These are phyloP conservation scores for Malurus elegans DNA, from an alignment of 2,113 vertebrate genomes.

Conservation along the genomic window DNA sequence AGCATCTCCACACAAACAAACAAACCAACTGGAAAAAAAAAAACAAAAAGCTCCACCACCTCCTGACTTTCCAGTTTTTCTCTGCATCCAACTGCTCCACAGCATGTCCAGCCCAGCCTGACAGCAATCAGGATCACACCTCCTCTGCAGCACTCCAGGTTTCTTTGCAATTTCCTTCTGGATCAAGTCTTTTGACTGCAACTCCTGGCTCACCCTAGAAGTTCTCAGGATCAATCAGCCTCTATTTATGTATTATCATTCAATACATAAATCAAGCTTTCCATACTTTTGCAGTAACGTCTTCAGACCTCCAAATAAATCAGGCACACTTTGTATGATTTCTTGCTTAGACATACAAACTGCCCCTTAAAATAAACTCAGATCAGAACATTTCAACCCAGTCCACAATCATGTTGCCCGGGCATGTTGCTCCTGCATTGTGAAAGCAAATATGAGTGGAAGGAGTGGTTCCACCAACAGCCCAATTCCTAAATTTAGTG, in stretches of 20 bases:
- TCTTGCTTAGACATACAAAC: background rate
- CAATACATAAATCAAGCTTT: background rate
- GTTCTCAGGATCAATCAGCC: background rate
- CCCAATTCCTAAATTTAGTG: conserved; percentile 50
- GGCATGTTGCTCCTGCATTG: background rate
- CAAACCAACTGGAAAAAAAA: background rate
- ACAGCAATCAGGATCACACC: background rate
- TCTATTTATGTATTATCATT: background rate
- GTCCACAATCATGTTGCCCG: background rate
- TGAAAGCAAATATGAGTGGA: background rate
- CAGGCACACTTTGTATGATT: background rate
- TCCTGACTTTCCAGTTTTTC: background rate
- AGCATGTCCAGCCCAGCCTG: background rate
- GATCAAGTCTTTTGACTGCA: background rate
- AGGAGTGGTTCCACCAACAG: background rate
- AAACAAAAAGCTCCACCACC: background rate
- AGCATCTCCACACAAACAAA: background rate
- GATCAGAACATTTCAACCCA: background rate
- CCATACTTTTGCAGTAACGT: background rate
- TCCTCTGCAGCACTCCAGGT: background rate
- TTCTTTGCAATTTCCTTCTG: background rate
- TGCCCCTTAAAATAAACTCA: background rate
- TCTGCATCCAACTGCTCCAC: background rate
- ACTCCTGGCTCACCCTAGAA: background rate
- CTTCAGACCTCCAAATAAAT: background rate